phyloP scores from a whole-genome alignment of 2,888 invertebrate species.

The Drosophila monieri region DNA sequence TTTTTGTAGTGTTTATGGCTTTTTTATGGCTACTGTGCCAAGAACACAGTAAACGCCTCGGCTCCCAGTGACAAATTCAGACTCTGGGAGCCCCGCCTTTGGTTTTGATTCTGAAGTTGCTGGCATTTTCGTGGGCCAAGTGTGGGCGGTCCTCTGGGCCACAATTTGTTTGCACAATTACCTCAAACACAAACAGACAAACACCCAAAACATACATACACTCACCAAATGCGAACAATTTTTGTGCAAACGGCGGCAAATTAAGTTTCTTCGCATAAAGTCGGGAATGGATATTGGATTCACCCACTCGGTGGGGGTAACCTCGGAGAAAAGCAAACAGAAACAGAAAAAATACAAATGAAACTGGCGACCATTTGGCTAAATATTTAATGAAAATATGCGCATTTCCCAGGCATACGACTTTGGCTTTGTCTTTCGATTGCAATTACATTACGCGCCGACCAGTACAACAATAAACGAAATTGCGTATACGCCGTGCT shows the following conservation, averaged over 20 bases:
- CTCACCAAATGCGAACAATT: constrained; percentile 39
- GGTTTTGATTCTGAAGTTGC: constrained; percentile 22
- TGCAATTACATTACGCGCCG: constrained; percentile 67
- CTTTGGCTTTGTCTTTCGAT: constrained; percentile 45
- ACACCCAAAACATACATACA: constrained; percentile 7
- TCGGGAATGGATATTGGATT: constrained; percentile 55
- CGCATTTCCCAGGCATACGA: constrained; percentile 45
- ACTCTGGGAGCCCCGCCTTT: constrained; percentile 13
- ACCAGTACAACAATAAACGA: constrained; percentile 29
- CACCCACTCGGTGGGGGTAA: constrained; percentile 5
- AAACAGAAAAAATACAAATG: constrained; percentile 1
- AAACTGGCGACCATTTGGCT: constrained; percentile 63
- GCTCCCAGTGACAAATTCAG: constrained; percentile 27
- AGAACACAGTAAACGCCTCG: constrained; percentile 35
- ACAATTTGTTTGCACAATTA: constrained; percentile 64
- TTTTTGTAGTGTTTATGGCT: constrained; percentile 29
- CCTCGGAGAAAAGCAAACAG: background rate
- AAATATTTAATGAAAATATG: constrained; percentile 75
- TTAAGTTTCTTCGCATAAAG: constrained; percentile 68
- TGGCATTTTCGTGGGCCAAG: constrained; percentile 29
- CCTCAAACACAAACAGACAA: constrained; percentile 48
- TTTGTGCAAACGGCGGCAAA: constrained; percentile 66
- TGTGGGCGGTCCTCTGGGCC: constrained; percentile 38
- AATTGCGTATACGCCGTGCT: constrained; percentile 36
- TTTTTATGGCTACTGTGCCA: constrained; percentile 37